Evolutionary conservation across 2,888 invertebrate genomes (phyloP).

Genomic region (Laothoe populi): DNA sequence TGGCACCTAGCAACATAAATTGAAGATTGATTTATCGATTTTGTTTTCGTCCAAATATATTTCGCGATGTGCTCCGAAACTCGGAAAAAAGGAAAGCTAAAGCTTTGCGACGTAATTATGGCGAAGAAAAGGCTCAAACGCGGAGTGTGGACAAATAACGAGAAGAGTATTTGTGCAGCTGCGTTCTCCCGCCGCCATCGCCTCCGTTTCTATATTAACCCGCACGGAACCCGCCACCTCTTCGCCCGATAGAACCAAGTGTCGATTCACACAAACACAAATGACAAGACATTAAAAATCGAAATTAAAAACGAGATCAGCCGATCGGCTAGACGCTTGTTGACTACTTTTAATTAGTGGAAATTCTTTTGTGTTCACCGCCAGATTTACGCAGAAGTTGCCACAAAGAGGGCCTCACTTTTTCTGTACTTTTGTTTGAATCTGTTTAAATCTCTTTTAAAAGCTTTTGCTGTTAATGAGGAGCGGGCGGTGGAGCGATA

Average conservation of each 20-base stretch:
- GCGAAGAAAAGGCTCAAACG: conserved; percentile 63
- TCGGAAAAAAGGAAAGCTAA: conserved; percentile 63
- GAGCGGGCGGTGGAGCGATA: conserved; percentile 61
- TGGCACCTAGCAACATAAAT: not conserved
- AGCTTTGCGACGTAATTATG: conserved; percentile 72
- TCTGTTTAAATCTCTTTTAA: conserved; percentile 77
- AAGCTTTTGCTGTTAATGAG: conserved; percentile 78
- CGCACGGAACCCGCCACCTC: conserved; percentile 39
- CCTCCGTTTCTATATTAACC: conserved; percentile 19
- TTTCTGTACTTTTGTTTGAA: conserved; percentile 77
- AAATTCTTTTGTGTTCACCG: conserved; percentile 67
- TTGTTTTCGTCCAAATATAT: conserved; percentile 58
- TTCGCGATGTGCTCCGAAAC: conserved; percentile 47
- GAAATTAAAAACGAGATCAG: conserved; percentile 23
- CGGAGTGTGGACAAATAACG: conserved; percentile 72
- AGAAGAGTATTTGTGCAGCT: conserved; percentile 75
- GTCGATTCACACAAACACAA: conserved; percentile 15
- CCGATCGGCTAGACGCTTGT: conserved; percentile 23
- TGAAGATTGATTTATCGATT: conserved; percentile 26
- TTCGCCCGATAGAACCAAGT: conserved; percentile 35
- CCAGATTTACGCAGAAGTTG: conserved; percentile 78
- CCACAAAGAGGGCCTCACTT: conserved; percentile 76
- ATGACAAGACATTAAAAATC: conserved; percentile 21
- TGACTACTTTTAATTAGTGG: conserved; percentile 73
- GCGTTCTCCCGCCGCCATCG: conserved; percentile 46